A percentile compares a stretch with the other conserved stretches of the same genome.
Conservation (phyloP, 2,113 vertebrate species). For the Myrmophylax atrothorax region DNA sequence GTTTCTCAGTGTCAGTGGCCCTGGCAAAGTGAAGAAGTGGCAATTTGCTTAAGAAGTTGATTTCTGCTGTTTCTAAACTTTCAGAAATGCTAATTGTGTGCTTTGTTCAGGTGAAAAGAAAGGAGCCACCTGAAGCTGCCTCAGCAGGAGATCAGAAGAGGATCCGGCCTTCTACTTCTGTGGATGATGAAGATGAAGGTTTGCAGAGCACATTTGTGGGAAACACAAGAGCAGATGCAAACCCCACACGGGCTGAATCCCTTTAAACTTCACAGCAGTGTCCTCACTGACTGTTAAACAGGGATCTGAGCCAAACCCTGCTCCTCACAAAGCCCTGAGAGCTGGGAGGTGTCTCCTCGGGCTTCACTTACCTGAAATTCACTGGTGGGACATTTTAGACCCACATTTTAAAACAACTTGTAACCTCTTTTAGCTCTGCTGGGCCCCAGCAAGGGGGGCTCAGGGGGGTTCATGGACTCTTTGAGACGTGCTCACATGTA, state of each 20-base stretch:
- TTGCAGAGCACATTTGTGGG: slow-evolving; percentile 28
- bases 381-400: neutral
- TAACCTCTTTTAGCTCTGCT: neutral
- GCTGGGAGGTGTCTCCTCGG: neutral
- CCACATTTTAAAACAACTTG: neutral
- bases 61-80: slow-evolving; percentile 42
- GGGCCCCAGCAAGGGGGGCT: slow-evolving; percentile 50
- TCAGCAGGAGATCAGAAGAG: slow-evolving; percentile 89
- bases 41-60: slow-evolving; percentile 45
- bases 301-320: neutral
- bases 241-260: neutral
- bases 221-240: slow-evolving; percentile 28
- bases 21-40: neutral
- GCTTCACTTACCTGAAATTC: neutral
- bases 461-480: neutral
- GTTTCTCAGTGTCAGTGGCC: slow-evolving; percentile 23
- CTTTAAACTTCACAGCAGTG: slow-evolving; percentile 34
- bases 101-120: slow-evolving; percentile 91
- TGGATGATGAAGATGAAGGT: slow-evolving; percentile 98
- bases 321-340: neutral
- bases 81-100: slow-evolving; percentile 61
- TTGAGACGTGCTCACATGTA: rapidly evolving
- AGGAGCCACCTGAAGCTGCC: slow-evolving; percentile 91
- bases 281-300: neutral
- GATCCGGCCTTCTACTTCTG: slow-evolving; percentile 88